phyloP scores from a whole-genome alignment of 2,797 vertebrate species.

The Cheirogaleus major region DNA sequence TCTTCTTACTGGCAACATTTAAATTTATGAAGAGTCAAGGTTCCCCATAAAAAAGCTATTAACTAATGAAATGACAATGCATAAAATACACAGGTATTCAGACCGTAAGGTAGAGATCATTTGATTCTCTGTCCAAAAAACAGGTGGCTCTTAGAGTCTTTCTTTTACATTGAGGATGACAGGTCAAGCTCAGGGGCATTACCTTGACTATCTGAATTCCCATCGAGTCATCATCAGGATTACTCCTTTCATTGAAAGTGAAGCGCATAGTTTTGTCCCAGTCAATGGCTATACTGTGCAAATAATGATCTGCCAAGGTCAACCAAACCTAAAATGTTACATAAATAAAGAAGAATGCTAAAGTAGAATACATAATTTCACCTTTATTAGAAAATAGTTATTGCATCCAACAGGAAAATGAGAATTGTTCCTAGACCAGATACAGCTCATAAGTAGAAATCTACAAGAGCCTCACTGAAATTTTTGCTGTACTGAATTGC shows the following conservation, averaged over 20 bases:
- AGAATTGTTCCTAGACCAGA: background rate
- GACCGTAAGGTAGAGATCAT: background rate
- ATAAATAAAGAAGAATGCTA: background rate
- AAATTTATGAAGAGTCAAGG: constrained; percentile 32
- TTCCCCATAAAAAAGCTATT: background rate
- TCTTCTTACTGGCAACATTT: background rate
- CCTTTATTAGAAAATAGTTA: background rate
- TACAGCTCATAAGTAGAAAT: background rate
- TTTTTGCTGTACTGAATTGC: background rate
- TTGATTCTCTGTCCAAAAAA: background rate
- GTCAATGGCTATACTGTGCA: constrained; percentile 98
- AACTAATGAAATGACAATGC: background rate
- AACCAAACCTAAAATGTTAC: constrained; percentile 93
- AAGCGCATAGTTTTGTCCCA: constrained; percentile 99
- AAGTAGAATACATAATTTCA: constrained; percentile 32
- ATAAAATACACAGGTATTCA: background rate
- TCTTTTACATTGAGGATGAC: background rate
- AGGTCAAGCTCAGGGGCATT: constrained; percentile 42
- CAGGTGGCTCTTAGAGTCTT: background rate
- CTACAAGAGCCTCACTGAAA: background rate
- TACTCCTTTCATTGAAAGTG: constrained; percentile 98
- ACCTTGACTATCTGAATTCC: constrained; percentile 99
- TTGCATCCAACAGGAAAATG: background rate
- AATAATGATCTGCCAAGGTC: constrained; percentile 96
- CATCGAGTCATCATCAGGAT: constrained; percentile 98